phyloP scores from a whole-genome alignment of 2,888 invertebrate species.

The Cryptocheilus praepositus region DNA sequence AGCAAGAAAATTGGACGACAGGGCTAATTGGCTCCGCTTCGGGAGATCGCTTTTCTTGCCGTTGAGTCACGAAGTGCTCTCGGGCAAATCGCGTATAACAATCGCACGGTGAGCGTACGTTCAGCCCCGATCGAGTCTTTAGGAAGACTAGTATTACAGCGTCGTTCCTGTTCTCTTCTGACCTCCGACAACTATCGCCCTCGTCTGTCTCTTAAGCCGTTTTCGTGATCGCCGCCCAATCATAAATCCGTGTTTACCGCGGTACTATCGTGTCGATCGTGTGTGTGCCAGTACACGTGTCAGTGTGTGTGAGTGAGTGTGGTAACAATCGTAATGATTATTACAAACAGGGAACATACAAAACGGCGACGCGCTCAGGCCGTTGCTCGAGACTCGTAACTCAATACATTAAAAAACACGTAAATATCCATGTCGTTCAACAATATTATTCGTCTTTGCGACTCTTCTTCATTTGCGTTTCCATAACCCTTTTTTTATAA shows the following conservation, averaged over 20 bases:
- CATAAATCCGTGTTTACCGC: not conserved
- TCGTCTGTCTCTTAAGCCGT: not conserved
- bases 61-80: too few species aligned
- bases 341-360: slow-evolving; percentile 15
- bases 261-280: not conserved
- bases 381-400: slow-evolving; percentile 16
- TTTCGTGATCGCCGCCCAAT: not conserved
- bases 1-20: slow-evolving; percentile 10
- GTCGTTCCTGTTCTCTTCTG: not conserved
- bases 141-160: not conserved
- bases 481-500: not conserved
- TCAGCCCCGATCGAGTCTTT: too few species aligned
- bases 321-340: slow-evolving; percentile 19
- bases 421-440: slow-evolving; percentile 40
- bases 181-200: not conserved
- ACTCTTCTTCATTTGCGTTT: slow-evolving; percentile 20
- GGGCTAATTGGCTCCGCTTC: slow-evolving; percentile 25
- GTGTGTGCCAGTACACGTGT: not conserved
- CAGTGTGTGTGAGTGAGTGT: not conserved
- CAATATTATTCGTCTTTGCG: slow-evolving; percentile 37
- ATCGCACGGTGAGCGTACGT: too few species aligned
- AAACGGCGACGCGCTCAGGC: slow-evolving; percentile 13
- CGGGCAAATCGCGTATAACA: too few species aligned
- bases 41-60: slow-evolving; percentile 3
- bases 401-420: slow-evolving; percentile 36